phyloP scores from a whole-genome alignment of 2,797 vertebrate species.

The Malacoctenus gilli region DNA sequence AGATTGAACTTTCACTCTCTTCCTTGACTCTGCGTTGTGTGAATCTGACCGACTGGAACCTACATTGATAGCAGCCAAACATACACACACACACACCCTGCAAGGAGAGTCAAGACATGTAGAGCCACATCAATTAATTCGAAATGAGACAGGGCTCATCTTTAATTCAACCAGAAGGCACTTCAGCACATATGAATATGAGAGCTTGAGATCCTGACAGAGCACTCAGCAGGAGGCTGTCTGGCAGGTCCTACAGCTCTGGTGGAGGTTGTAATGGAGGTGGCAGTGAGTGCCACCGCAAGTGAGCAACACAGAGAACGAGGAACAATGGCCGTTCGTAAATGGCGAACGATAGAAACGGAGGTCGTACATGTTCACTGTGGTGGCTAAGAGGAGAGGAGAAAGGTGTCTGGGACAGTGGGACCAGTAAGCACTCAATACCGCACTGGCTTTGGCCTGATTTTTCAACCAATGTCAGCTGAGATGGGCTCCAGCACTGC shows the following conservation, averaged over 20 bases:
- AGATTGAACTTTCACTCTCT: background rate
- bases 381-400: background rate
- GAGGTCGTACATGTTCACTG: background rate
- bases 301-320: conserved; percentile 4
- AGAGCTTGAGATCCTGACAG: conserved; percentile 24
- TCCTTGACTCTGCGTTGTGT: background rate
- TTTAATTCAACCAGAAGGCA: conserved; percentile 37
- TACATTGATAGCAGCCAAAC: background rate
- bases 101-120: conserved; percentile 5
- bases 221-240: conserved; percentile 7
- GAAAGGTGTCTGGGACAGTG: background rate
- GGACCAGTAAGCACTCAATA: too few relatives aligned
- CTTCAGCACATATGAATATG: conserved; percentile 28
- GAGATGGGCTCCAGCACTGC: too few relatives aligned
- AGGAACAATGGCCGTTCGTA: conserved; percentile 14
- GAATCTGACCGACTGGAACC: conserved; percentile 3
- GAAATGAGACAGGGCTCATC: conserved; percentile 32
- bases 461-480: too few relatives aligned
- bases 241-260: background rate
- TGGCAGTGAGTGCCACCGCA: conserved; percentile 7
- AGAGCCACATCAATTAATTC: conserved; percentile 9
- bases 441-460: too few relatives aligned
- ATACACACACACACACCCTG: background rate
- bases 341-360: background rate
- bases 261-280: conserved; percentile 14